Evolutionary conservation across 2,888 invertebrate genomes (phyloP), one percentile per base, ranked within the genome.

Genomic region (Caenorhabditis afra): DNA sequence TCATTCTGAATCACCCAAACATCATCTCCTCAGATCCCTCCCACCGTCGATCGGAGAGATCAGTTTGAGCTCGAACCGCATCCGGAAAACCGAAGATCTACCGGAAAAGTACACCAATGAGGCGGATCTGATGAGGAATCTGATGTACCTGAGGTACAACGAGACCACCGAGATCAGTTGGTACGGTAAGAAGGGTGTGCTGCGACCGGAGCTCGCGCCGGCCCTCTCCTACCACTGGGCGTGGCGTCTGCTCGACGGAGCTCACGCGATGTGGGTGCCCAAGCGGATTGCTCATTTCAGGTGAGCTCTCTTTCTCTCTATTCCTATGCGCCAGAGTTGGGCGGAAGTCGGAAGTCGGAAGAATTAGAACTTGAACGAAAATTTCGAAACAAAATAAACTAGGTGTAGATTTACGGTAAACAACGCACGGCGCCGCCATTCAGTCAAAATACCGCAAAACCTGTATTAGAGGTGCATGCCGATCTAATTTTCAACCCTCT

Each of bases 81-180:
- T 66, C 3, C 11, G 55, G 22, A 66, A 66, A 47, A 66, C 55
- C n/a, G 66, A 55, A 18, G 11, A 45, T 10, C 20, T 47, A 0
- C 66, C 66, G 0, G 45, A 14, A n/a, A 66, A 49, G 39, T 66
- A 57, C 37, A 22, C 39, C 10, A 55, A 29, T 14, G 37, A 57
- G 20, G 5, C 29, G 12, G n/a, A 45, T 22, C 47, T 66, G 20
- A 10, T 57, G 7, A 14, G 14, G 7, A 47, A 66, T 1, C 20
- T 66, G 35, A 44, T 66, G 47, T 66, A 55, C 37, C 16, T 23
- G n/a, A 66, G 55, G 37, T 57, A 66, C 53, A 57, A 57, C 18
- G 18, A 66, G 37, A 66, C 66, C 5, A 66, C 66, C 18, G 57
- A 66, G 37, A 66, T 57, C 47, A 66, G 47, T 66, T 66, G 55